Percentiles rank a stretch among this genome's conserved stretches.
phyloP scores from a whole-genome alignment of 2,888 invertebrate species.

The Drosophila barbarae region DNA sequence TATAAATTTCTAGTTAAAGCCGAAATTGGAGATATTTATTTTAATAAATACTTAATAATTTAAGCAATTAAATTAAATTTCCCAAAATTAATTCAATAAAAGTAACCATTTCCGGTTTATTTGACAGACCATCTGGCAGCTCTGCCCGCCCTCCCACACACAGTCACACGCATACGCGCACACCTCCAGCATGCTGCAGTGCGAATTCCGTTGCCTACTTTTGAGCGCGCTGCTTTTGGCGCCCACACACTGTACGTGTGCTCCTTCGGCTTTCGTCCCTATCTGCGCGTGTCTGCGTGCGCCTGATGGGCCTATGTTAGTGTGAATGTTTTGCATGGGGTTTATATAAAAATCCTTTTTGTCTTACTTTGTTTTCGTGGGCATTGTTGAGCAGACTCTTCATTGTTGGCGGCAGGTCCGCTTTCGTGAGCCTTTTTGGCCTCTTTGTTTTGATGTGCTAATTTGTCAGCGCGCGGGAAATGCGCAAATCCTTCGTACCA shows the following conservation, averaged over 20 bases:
- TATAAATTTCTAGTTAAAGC: no score
- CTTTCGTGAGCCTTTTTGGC: slow-evolving; percentile 34
- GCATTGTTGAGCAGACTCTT: slow-evolving; percentile 51
- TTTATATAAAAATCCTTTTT: slow-evolving; percentile 54
- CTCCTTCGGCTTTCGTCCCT: slow-evolving; percentile 1
- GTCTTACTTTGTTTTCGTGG: slow-evolving; percentile 50
- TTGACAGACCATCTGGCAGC: slow-evolving; percentile 30
- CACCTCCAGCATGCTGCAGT: slow-evolving; percentile 27
- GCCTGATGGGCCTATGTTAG: slow-evolving; percentile 10
- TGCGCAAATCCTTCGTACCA: slow-evolving; percentile 35
- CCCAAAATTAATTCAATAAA: not conserved
- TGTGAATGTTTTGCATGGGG: slow-evolving; percentile 34
- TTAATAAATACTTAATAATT: not conserved
- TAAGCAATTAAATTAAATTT: not conserved
- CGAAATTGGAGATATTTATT: not conserved
- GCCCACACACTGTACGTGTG: slow-evolving; percentile 41
- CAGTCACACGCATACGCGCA: slow-evolving; percentile 22
- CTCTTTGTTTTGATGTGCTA: slow-evolving; percentile 69
- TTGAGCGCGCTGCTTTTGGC: slow-evolving; percentile 41
- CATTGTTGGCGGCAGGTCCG: slow-evolving; percentile 24
- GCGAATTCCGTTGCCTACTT: slow-evolving; percentile 59
- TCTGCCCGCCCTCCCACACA: slow-evolving; percentile 22
- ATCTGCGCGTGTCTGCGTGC: slow-evolving; percentile 10
- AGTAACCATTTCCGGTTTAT: not conserved
- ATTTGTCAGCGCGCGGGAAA: slow-evolving; percentile 60